Percentiles rank a stretch among this genome's conserved stretches.
Conservation (phyloP, 2,113 vertebrate genomes). For the Typhlomys cinereus region DNA sequence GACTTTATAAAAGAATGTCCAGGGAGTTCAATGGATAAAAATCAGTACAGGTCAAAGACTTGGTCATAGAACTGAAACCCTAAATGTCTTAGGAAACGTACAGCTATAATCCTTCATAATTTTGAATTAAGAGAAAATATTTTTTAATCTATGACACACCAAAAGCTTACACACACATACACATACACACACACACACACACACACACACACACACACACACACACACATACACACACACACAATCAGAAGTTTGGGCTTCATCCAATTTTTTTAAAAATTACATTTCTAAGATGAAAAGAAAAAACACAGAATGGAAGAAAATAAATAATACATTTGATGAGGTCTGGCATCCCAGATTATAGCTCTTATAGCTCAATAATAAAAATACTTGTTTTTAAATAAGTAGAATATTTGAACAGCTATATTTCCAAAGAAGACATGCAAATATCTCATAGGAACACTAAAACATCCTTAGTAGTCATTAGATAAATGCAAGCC, state of each 20-base stretch:
- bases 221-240: too few species aligned
- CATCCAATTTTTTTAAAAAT: constrained; percentile 15
- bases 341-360: constrained; percentile 17
- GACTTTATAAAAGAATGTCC: background rate
- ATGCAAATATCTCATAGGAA: background rate
- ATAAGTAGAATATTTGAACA: background rate
- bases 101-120: background rate
- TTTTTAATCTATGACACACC: background rate
- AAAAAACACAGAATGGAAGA: background rate
- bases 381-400: background rate
- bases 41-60: background rate
- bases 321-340: background rate
- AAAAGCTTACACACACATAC: background rate
- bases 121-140: background rate
- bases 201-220: too few species aligned
- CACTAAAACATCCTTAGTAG: background rate
- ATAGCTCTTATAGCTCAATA: constrained; percentile 7
- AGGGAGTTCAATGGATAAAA: background rate
- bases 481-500: background rate
- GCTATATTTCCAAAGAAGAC: background rate
- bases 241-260: constrained; percentile 10
- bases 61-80: constrained; percentile 4
- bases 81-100: constrained; percentile 44
- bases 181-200: too few species aligned
- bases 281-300: constrained; percentile 22